Percentiles rank a stretch among this genome's conserved stretches.
Evolutionary conservation across 1,140 invertebrate species (phyloP).

Genomic region (Drosophila ficusphila): DNA sequence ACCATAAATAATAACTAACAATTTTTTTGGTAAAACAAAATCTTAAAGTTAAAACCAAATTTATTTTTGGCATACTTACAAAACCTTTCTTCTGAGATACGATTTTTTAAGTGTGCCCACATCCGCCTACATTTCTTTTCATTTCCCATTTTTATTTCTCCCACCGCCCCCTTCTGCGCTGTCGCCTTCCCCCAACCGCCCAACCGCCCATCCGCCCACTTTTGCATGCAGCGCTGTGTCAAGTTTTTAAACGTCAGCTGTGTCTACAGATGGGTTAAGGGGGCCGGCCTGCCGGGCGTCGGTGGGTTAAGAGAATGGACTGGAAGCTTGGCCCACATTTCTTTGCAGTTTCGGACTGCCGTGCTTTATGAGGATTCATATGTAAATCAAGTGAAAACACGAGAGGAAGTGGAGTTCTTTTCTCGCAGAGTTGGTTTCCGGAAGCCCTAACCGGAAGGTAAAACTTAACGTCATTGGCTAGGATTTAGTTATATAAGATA

Average conservation of each 20-base stretch:
- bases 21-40: too few species aligned
- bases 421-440: constrained; percentile 20
- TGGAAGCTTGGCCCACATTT: constrained; percentile 60
- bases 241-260: constrained; percentile 70
- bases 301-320: constrained; percentile 30
- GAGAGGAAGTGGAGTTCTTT: constrained; percentile 14
- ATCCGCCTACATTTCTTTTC: constrained; percentile 64
- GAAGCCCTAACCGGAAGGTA: constrained; percentile 21
- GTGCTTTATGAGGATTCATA: constrained; percentile 68
- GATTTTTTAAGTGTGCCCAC: constrained; percentile 21
- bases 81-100: not conserved
- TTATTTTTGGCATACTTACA: not conserved
- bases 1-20: too few species aligned
- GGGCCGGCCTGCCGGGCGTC: not conserved
- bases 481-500: too few species aligned
- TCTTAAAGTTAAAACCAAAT: not conserved
- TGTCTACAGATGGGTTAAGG: constrained; percentile 33
- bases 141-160: constrained; percentile 35
- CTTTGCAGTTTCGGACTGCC: constrained; percentile 53
- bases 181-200: not conserved
- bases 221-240: constrained; percentile 60
- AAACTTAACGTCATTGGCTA: constrained; percentile 1
- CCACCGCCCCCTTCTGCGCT: not conserved
- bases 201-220: constrained; percentile 1
- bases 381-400: constrained; percentile 70